Conservation (phyloP, 2,888 invertebrate genomes). For the Zygothrica quintamaculata region DNA sequence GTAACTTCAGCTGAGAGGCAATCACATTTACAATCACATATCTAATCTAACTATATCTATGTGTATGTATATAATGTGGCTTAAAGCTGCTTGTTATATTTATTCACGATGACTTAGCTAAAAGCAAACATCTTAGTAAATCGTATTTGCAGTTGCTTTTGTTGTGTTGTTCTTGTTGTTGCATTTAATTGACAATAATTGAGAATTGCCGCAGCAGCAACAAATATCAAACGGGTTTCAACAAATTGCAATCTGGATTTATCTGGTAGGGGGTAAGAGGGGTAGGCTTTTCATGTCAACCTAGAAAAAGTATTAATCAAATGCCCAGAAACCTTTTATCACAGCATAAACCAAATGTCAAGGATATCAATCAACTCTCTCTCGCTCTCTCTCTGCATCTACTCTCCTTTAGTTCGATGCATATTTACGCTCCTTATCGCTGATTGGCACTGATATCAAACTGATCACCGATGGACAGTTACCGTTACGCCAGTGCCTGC, state of each 20-base stretch:
- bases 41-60: constrained; percentile 10
- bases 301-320: constrained; percentile 41
- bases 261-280: constrained; percentile 1
- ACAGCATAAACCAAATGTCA: not conserved
- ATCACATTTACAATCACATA: constrained; percentile 5
- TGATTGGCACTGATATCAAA: constrained; percentile 87
- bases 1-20: constrained; percentile 8
- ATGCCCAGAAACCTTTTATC: constrained; percentile 20
- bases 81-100: constrained; percentile 58
- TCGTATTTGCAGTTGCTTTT: constrained; percentile 25
- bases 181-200: constrained; percentile 73
- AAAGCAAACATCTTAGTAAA: constrained; percentile 21
- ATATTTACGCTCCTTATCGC: constrained; percentile 89
- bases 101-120: constrained; percentile 66
- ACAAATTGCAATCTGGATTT: constrained; percentile 44
- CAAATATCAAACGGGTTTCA: constrained; percentile 62
- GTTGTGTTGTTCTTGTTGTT: constrained; percentile 15
- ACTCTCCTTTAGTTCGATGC: constrained; percentile 92
- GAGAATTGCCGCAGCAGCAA: constrained; percentile 37
- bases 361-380: no score
- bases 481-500: constrained; percentile 94
- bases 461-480: constrained; percentile 90
- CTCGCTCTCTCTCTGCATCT: no score
- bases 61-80: constrained; percentile 13
- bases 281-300: constrained; percentile 27